Evolutionary conservation across 2,888 invertebrate genomes (phyloP), one percentile per base, ranked within the genome.

Genomic region (Eupithecia exiguata): DNA sequence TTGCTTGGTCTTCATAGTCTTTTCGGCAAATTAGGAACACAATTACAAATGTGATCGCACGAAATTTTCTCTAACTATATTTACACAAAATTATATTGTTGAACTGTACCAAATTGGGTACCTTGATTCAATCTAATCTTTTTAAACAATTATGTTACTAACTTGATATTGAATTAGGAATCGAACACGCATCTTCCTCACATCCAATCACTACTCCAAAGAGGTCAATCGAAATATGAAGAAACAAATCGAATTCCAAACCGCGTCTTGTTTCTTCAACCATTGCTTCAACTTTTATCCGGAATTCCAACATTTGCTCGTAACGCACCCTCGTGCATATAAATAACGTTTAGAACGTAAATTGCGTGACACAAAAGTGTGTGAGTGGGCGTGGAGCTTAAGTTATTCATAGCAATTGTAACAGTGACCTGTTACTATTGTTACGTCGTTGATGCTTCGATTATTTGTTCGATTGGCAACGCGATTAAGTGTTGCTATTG

Each of bases 281-380:
- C 49, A 75, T 77, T 76, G 72, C 77, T 49, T 63, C 74, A 74
- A 70, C 66, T 74, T 77, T 74, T 77, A 74, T 71, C 68, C 72
- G 72, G 75, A 76, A 80, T 78, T 75, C 78, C 58, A 77, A 76
- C 74, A 72, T 78, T 79, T 71, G 74, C 74, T 77, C 70, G 79
- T 78, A 79, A 78, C 74, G 66, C 53, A 72, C 76, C 74, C 69
- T 77, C 78, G 70, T 76, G 79, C 74, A 80, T 80, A 77, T 71
- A 77, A 75, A 75, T 66, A 74, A 75, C 63, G 61, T 75, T 77
- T 71, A 49, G 75, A 71, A 77, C 73, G 78, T 74, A 79, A 80
- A 80, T 78, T 76, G 80, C 80, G 79, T 79, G 80, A 78, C 74
- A 75, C 66, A 79, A 74, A 77, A 76, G 74, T 79, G 72, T 77